A percentile compares a stretch with the other conserved stretches of the same genome.
Evolutionary conservation across 2,797 vertebrate genomes (phyloP).

Genomic region (Sciurus vulgaris): DNA sequence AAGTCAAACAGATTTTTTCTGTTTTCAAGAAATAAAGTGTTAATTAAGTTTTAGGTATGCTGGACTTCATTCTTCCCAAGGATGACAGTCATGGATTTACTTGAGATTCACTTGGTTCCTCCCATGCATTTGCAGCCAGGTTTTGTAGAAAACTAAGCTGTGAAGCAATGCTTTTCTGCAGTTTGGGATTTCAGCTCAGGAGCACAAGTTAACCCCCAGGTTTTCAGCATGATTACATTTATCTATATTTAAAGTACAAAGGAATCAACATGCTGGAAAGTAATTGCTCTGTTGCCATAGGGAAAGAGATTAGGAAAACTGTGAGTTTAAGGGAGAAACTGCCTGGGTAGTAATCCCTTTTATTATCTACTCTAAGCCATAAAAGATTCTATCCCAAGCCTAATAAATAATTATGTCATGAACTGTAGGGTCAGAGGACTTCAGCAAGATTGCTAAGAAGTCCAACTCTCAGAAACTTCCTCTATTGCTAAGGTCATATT

Average conservation of each 20-base stretch:
- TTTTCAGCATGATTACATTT: conserved; percentile 79
- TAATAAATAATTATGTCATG: conserved; percentile 80
- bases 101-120: neutral
- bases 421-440: conserved; percentile 78
- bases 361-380: conserved; percentile 77
- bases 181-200: conserved; percentile 60
- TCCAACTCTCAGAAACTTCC: conserved; percentile 68
- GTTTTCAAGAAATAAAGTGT: conserved; percentile 46
- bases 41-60: neutral
- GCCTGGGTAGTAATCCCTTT: conserved; percentile 78
- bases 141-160: conserved; percentile 49
- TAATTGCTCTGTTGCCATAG: conserved; percentile 83
- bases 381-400: conserved; percentile 69
- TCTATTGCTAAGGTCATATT: conserved; percentile 50
- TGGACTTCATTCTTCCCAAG: neutral
- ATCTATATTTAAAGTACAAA: conserved; percentile 83
- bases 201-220: conserved; percentile 61
- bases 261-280: conserved; percentile 76
- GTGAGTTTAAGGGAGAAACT: conserved; percentile 76
- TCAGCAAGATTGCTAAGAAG: conserved; percentile 64
- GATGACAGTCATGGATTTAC: neutral
- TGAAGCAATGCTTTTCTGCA: conserved; percentile 42
- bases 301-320: conserved; percentile 81
- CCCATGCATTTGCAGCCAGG: neutral
- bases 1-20: neutral